These are phyloP conservation scores for Empidonax alnorum DNA, from an alignment of 2,113 vertebrate species.

Conservation along the genomic window DNA sequence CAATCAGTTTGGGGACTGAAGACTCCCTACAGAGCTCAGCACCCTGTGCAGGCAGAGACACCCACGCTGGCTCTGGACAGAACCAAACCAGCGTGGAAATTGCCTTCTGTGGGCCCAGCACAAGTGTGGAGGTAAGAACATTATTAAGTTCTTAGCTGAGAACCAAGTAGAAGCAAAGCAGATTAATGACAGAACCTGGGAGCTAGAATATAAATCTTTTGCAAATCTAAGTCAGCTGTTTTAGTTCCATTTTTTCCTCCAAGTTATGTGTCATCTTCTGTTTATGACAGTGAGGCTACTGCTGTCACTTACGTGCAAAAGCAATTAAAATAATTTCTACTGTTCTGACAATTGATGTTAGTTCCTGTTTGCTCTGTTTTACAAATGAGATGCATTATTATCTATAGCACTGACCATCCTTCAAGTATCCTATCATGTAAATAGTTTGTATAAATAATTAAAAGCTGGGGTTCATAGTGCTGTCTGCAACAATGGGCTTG, in stretches of 20 bases:
- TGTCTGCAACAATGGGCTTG: constrained; percentile 62
- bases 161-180: not conserved
- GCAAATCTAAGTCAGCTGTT: not conserved
- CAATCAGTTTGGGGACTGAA: not conserved
- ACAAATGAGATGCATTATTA: constrained; percentile 16
- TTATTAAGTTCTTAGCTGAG: not conserved
- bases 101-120: not conserved
- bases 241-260: not conserved
- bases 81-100: not conserved
- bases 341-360: not conserved
- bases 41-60: not conserved
- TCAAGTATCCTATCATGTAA: constrained; percentile 30
- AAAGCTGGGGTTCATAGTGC: constrained; percentile 63
- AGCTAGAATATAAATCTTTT: not conserved
- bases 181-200: not conserved
- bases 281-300: not conserved
- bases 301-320: not conserved
- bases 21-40: not conserved
- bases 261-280: not conserved
- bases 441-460: constrained; percentile 69
- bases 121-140: rapidly evolving
- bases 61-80: not conserved
- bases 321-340: constrained; percentile 45
- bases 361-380: constrained; percentile 1
- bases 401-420: constrained; percentile 29